Percentiles rank a stretch among this genome's conserved stretches.
Evolutionary conservation across 2,888 invertebrate species (phyloP).

Genomic region (Corbicula japonica): DNA sequence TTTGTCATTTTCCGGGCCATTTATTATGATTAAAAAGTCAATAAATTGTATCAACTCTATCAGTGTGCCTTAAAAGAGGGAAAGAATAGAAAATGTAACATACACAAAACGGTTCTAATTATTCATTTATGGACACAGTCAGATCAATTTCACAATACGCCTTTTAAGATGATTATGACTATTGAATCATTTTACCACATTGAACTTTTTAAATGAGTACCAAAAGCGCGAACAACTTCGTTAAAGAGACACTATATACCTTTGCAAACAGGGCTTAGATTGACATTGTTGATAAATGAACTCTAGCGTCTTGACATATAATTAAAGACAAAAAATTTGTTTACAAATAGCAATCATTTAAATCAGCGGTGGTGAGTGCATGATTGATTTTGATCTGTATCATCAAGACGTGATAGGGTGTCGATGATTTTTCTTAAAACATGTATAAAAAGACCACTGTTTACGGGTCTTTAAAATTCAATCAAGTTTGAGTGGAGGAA

Average conservation of each 20-base stretch:
- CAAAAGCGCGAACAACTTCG: constrained; percentile 14
- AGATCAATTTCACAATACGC: constrained; percentile 18
- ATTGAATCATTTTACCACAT: constrained; percentile 1
- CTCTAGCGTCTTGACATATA: constrained; percentile 34
- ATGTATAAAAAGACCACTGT: constrained; percentile 29
- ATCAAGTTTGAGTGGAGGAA: constrained; percentile 32
- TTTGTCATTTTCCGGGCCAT: constrained; percentile 32
- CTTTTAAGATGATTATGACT: background rate
- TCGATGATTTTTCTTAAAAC: constrained; percentile 34
- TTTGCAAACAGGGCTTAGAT: constrained; percentile 31
- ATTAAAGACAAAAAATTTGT: constrained; percentile 61
- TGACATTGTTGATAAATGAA: constrained; percentile 32
- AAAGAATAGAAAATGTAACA: no score
- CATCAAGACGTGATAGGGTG: constrained; percentile 61
- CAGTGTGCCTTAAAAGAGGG: no score
- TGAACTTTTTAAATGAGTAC: constrained; percentile 25
- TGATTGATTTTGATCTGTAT: constrained; percentile 60
- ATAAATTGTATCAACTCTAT: constrained; percentile 23
- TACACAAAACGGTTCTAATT: constrained; percentile 14
- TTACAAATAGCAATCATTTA: constrained; percentile 53
- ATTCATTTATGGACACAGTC: constrained; percentile 21
- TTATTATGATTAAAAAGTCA: constrained; percentile 29
- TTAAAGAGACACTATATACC: constrained; percentile 12
- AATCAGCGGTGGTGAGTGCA: constrained; percentile 55
- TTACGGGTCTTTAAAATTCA: constrained; percentile 50